phyloP scores from a whole-genome alignment of 2,113 vertebrate genomes.

The Phoenicopterus ruber region DNA sequence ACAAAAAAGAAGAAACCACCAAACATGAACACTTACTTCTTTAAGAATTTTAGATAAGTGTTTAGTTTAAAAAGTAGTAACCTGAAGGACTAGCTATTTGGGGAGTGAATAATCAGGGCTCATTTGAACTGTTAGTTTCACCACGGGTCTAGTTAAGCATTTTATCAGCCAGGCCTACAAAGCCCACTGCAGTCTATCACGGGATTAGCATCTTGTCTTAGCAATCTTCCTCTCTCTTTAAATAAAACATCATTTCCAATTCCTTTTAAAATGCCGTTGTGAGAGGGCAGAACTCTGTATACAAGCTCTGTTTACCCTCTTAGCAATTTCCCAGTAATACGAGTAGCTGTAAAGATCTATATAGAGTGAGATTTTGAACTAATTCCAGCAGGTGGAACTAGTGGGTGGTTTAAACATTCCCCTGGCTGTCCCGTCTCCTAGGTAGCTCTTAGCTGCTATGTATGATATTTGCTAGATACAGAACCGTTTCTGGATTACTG shows the following conservation, averaged over 20 bases:
- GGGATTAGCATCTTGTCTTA: not conserved
- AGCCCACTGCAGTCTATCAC: not conserved
- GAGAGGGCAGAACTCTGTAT: not conserved
- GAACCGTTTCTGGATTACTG: not conserved
- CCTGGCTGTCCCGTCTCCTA: not conserved
- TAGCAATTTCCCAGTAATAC: not conserved
- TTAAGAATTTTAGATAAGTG: not conserved
- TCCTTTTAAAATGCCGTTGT: not conserved
- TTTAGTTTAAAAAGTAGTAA: not conserved
- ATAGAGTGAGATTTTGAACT: constrained; percentile 28
- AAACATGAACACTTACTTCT: not conserved
- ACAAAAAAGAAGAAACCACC: not conserved
- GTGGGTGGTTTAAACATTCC: not conserved
- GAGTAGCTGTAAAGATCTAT: constrained; percentile 2
- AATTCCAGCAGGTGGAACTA: constrained; percentile 57
- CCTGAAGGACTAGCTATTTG: not conserved
- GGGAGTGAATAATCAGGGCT: not conserved
- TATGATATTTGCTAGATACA: not conserved
- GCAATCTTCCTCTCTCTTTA: not conserved
- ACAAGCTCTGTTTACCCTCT: not conserved
- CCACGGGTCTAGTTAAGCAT: fast-evolving
- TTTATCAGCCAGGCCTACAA: not conserved
- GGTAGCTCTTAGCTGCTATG: not conserved
- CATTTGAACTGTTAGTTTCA: not conserved
- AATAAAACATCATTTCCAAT: not conserved